Evolutionary conservation across 2,888 invertebrate species (phyloP).

Genomic region (Melanostoma mellinum): DNA sequence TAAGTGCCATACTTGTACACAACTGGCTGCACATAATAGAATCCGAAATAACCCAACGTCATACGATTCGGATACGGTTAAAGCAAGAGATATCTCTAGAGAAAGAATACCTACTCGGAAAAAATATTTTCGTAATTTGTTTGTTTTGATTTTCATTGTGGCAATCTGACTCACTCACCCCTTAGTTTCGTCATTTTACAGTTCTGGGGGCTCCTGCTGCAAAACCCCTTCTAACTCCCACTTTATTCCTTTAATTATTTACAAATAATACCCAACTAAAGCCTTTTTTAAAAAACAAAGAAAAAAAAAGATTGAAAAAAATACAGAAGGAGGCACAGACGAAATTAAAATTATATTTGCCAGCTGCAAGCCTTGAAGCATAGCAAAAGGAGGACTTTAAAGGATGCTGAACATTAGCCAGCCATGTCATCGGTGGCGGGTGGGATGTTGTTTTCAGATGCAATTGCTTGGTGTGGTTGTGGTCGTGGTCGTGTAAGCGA

Average conservation of each 20-base stretch:
- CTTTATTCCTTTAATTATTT: conserved; percentile 67
- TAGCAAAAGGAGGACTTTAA: conserved; percentile 7
- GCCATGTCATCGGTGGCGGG: conserved; percentile 9
- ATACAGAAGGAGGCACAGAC: conserved; percentile 26
- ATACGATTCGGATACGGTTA: conserved; percentile 18
- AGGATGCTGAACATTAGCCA: conserved; percentile 55
- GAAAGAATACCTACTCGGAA: conserved; percentile 24
- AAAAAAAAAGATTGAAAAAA: conserved; percentile 9
- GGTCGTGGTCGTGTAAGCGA: conserved; percentile 41
- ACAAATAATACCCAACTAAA: conserved; percentile 51
- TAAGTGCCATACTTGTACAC: conserved; percentile 31
- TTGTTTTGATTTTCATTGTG: conserved; percentile 59
- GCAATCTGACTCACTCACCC: conserved; percentile 14
- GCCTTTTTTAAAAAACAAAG: conserved; percentile 10
- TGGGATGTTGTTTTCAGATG: not conserved
- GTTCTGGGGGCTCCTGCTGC: conserved; percentile 29
- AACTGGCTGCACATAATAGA: conserved; percentile 55
- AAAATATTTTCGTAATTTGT: conserved; percentile 53
- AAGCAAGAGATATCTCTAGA: conserved; percentile 15
- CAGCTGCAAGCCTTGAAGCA: not conserved
- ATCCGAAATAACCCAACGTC: conserved; percentile 32
- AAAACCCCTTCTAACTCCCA: conserved; percentile 7
- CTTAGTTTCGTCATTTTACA: conserved; percentile 19
- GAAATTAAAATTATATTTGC: conserved; percentile 38
- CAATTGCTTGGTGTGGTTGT: conserved; percentile 9